Base-by-base conservation (phyloP, 1,140 invertebrate genomes). In the Bilobella aurantiaca region DNA sequence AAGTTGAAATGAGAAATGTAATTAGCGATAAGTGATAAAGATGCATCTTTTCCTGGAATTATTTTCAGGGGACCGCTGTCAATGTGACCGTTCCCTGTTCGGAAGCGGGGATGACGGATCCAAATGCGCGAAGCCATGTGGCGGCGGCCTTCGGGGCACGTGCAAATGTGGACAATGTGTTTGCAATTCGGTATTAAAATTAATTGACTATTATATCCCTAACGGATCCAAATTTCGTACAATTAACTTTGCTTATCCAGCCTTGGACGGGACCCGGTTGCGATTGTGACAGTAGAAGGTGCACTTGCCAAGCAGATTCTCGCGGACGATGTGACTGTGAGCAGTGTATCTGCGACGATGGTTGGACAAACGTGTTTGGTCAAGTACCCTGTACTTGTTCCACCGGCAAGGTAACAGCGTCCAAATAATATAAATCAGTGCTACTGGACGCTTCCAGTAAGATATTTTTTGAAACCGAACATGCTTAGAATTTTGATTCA, bases 91-190 rank as follows among this genome's bases (percentile, higher is more conserved):
- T 3, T 61, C 25, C 23, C 63, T 1, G 29, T 42, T 16, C 21
- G 12, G 23, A 59, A 58, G n/a, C 29, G 32, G 27, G 49, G 3
- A 28, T 21, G n/a, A n/a, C n/a, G 12, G 0, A 64, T 61, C 30
- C 3, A 47, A n/a, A 23, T 68, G 66, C 31, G 58, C 61, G 1
- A 59, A 49, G n/a, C 29, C 31, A 53, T 68, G 23, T 31, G 14
- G 58, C 18, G 5, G 27, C 27, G 16, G 46, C 32, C 31, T 2
- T 14, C 49, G 66, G 57, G 66, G 66, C 5, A 12, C 28, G 3
- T 64, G 66, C 27, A 37, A 60, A 57, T 68, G 67, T 62, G 67
- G 67, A 14, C 57, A 58, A 32, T 68, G 67, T 28, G 46, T 64
- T n/a, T 67, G 66, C 58, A 47, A 68, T 1, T n/a, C 63, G 32